phyloP scores from a whole-genome alignment of 1,140 invertebrate genomes.

The Cydia pomonella region DNA sequence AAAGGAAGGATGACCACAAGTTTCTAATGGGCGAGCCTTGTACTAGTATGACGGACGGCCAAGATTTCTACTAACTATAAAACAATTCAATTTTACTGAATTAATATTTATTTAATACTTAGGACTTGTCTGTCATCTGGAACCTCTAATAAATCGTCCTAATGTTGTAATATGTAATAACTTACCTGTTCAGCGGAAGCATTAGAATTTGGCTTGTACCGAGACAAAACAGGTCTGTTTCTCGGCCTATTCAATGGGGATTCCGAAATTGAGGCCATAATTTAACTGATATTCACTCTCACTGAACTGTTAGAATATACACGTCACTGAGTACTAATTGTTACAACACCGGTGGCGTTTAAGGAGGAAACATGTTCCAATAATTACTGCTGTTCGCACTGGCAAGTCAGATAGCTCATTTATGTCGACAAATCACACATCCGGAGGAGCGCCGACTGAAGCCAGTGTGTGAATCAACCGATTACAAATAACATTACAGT shows the following conservation, averaged over 20 bases:
- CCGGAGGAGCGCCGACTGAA: constrained; percentile 67
- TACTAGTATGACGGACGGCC: constrained; percentile 8
- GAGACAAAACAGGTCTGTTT: constrained; percentile 64
- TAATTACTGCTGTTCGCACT: constrained; percentile 63
- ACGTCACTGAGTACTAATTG: constrained; percentile 10
- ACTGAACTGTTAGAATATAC: background rate
- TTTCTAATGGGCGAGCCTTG: constrained; percentile 23
- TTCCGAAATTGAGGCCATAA: constrained; percentile 68
- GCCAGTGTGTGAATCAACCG: constrained; percentile 68
- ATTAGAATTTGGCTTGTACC: constrained; percentile 59
- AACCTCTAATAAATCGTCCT: background rate
- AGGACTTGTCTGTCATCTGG: background rate
- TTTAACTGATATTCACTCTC: background rate
- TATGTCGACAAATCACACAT: constrained; percentile 79
- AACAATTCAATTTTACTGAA: constrained; percentile 11
- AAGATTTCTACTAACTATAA: constrained; percentile 11
- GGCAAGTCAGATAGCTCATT: constrained; percentile 71
- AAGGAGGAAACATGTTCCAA: constrained; percentile 71
- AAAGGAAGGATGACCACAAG: constrained; percentile 33
- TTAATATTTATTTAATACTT: background rate
- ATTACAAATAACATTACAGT: constrained; percentile 45
- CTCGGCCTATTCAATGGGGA: constrained; percentile 64
- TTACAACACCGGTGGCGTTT: constrained; percentile 53
- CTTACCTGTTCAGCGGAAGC: constrained; percentile 64
- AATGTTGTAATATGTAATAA: background rate